Evolutionary conservation across 1,140 invertebrate species (phyloP).

Genomic region (Drosophila malerkotliana): DNA sequence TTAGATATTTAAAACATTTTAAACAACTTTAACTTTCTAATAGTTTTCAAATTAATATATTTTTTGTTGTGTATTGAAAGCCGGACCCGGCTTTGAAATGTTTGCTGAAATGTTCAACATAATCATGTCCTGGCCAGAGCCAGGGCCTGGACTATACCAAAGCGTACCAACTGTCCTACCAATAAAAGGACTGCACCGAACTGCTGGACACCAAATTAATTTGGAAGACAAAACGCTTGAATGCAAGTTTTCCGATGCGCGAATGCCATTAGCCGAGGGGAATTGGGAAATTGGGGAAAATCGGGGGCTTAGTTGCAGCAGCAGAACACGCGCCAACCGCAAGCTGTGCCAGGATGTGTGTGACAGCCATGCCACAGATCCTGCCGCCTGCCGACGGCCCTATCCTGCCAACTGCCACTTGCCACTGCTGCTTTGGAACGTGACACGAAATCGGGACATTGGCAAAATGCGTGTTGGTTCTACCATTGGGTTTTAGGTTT

Average conservation of each 20-base stretch:
- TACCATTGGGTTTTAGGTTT: conserved; percentile 25
- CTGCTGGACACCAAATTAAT: conserved; percentile 74
- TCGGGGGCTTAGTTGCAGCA: conserved; percentile 30
- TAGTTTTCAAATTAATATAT: background rate
- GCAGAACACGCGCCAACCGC: conserved; percentile 53
- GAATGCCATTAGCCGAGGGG: conserved; percentile 61
- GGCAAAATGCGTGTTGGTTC: conserved; percentile 39
- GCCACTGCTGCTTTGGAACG: conserved; percentile 32
- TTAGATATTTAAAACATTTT: background rate
- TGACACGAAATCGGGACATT: conserved; percentile 52
- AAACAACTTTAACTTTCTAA: background rate
- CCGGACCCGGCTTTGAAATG: conserved; percentile 27
- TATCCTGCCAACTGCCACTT: conserved; percentile 21
- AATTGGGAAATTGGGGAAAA: background rate
- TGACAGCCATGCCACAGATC: conserved; percentile 34
- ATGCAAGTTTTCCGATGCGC: conserved; percentile 65
- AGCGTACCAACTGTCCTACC: conserved; percentile 2
- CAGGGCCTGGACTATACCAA: conserved; percentile 20
- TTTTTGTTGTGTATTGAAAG: conserved; percentile 3
- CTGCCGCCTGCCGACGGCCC: conserved; percentile 15
- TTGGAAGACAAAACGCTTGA: conserved; percentile 74
- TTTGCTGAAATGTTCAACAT: conserved; percentile 69
- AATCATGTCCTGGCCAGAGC: conserved; percentile 67
- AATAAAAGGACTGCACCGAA: conserved; percentile 45
- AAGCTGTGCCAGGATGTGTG: conserved; percentile 54